Conservation (phyloP, 30 jellyfish, hydroid and myxozoan genomes). For the Cassiopea xamachana region DNA sequence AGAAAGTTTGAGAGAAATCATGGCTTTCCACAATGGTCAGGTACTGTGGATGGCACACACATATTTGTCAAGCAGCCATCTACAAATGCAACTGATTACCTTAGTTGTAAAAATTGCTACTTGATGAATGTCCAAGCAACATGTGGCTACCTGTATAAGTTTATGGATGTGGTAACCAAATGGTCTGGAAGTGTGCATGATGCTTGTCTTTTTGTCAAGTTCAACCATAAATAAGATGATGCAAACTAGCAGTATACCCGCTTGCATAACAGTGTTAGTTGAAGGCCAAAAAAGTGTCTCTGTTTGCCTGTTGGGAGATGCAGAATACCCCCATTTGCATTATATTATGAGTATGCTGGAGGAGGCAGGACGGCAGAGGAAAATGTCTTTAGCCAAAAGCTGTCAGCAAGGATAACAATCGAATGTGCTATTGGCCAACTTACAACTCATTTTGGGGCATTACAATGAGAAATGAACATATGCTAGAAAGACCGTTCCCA, state of each 20-base stretch:
- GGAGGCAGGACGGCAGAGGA: constrained; percentile 55
- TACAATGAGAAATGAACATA: constrained; percentile 68
- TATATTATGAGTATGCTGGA: constrained; percentile 53
- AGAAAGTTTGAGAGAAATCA: constrained; percentile 19
- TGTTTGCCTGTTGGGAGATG: constrained; percentile 71
- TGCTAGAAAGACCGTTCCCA: constrained; percentile 27
- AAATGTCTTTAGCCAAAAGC: constrained; percentile 40
- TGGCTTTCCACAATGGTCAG: constrained; percentile 56
- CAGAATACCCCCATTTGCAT: constrained; percentile 80
- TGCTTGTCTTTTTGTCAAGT: constrained; percentile 36
- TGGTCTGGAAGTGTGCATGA: constrained; percentile 73
- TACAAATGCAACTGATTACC: constrained; percentile 4
- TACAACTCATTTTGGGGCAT: constrained; percentile 69
- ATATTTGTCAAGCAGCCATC: constrained; percentile 31
- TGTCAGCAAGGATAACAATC: constrained; percentile 74
- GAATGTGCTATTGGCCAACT: constrained; percentile 82
- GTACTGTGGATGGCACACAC: constrained; percentile 69
- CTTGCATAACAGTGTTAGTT: constrained; percentile 49
- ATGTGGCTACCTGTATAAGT: constrained; percentile 38
- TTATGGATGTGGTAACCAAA: constrained; percentile 53
- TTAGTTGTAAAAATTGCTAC: constrained; percentile 18
- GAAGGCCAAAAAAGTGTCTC: constrained; percentile 72
- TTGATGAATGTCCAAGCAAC: constrained; percentile 23
- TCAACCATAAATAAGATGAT: constrained; percentile 31
- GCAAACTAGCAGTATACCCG: constrained; percentile 43